Evolutionary conservation across 2,797 vertebrate genomes (phyloP), one percentile per base, ranked within the genome.

Genomic region (Tokudaia tokunoshimensis): DNA sequence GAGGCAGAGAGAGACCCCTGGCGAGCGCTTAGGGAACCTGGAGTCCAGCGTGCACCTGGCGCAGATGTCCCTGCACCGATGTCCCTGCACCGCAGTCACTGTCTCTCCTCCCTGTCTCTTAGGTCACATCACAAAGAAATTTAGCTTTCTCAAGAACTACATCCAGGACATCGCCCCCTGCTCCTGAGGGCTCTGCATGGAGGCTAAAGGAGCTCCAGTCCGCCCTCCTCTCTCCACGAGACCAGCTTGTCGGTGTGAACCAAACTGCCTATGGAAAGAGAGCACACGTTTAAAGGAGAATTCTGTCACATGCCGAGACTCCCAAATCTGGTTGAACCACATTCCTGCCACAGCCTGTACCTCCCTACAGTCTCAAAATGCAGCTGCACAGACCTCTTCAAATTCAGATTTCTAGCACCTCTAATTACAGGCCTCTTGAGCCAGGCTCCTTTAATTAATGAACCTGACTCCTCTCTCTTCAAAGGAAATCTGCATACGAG

Each of bases 251-350:
- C 96, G 75, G 96, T 96, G 92, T 96, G 96, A 98, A 97, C 91
- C 96, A 93, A 97, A 95, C 93, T 98, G 98, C 96, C 97, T 97
- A 97, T 96, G 98, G 3, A 97, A 96, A 98, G 94, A 67, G 94
- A 98, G 98, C 31, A 98, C 91, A 96, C 98, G 98, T 98, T 98
- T 97, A 97, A 98, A 96, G 97, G 95, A 98, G 98, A 98, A 98
- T 98, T 98, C 96, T 98, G 98, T 98, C 98, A 98, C 92, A 98
- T 95, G 97, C 98, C 98, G 92, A 97, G 98, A 98, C 98, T 98
- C 97, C 98, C 98, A 97, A 96, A 98, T 98, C 99, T 98, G 98
- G 99, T 99, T 99, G 98, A 98, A 98, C 99, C 98, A 98, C 99
- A 99, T 98, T 98, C 98, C 98, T 99, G 97, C 97, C 97, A 98